Base-by-base conservation (phyloP, 2,888 invertebrate genomes). In the Cerceris rybyensis region DNA sequence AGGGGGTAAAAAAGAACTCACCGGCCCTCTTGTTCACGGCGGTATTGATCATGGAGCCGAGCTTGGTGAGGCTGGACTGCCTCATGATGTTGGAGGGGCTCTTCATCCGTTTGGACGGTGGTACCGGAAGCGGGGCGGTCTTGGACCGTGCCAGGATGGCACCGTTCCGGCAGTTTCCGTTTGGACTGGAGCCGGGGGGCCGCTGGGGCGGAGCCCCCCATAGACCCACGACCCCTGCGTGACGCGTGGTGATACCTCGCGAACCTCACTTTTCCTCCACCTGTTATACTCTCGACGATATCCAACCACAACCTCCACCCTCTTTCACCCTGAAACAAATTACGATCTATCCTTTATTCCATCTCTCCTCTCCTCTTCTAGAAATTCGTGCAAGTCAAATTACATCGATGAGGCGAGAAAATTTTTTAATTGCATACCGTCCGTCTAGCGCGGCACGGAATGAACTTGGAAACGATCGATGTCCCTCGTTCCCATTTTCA, bases 61-160 rank as follows among this genome's bases (percentile, higher is more conserved):
- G 93, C 91, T 94, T 94, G 70, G 94, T 94, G 90, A 95, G 94
- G 92, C 95, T 95, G 80, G 95, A 94, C 89, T 95, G 95, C 80
- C 95, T 93, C 91, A 94, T 94, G 90, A 95, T 93, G 84, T 91
- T 90, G 77, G 92, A 92, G 57, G 93, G 92, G 81, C 92, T 93
- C 89, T 92, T 91, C 91, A 93, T 92, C 88, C 91, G 91, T 88
- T 92, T 92, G 85, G 90, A 82, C 72, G 83, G 81, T 74, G 85
- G 89, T 75, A 87, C 88, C 86, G 88, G 83, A 83, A 88, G 81
- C 75, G 88, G 79, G 75, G 87, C 84, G 66, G 90, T 86, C 79
- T 87, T 88, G 76, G 88, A 73, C 78, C 87, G 87, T 80, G 88
- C 86, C 87, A 89, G 77, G 75, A 90, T 85, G 71, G 88, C 83